A percentile compares a stretch with the other conserved stretches of the same genome.
Conservation (phyloP, 2,113 vertebrate genomes). For the Pimephales promelas region DNA sequence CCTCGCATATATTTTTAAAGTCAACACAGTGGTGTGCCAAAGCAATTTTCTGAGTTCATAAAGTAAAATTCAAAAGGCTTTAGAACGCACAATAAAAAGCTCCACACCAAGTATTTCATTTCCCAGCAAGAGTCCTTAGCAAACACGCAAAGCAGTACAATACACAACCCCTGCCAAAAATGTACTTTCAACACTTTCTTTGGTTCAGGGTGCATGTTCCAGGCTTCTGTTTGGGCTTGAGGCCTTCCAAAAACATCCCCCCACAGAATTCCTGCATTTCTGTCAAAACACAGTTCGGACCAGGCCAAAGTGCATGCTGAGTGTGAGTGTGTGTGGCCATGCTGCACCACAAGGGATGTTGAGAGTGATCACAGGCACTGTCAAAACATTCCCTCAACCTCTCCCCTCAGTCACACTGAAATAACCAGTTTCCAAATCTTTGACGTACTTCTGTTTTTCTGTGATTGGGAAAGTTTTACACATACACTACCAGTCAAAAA, state of each 20-base stretch:
- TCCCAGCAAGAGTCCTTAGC: background rate
- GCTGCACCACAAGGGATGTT: slow-evolving; percentile 3
- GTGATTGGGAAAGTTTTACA: background rate
- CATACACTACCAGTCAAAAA: background rate
- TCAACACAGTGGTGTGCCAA: background rate
- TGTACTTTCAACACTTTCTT: slow-evolving; percentile 35
- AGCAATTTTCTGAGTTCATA: slow-evolving; percentile 11
- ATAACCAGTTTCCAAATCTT: background rate
- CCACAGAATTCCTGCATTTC: slow-evolving; percentile 40
- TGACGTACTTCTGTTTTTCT: background rate
- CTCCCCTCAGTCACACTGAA: background rate
- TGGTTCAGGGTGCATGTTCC: slow-evolving; percentile 25
- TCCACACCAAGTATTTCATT: slow-evolving; percentile 8
- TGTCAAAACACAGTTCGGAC: slow-evolving; percentile 50
- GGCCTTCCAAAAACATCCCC: slow-evolving; percentile 51
- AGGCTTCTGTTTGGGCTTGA: slow-evolving; percentile 30
- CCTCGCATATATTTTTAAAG: background rate
- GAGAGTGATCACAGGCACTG: slow-evolving; percentile 22
- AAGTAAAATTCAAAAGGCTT: slow-evolving; percentile 6
- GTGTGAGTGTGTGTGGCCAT: slow-evolving; percentile 37
- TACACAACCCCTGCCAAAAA: slow-evolving; percentile 16
- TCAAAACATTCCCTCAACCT: slow-evolving; percentile 23
- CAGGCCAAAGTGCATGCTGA: slow-evolving; percentile 52
- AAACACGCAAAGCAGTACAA: slow-evolving; percentile 10
- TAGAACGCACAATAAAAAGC: background rate